Evolutionary conservation across 2,797 vertebrate species (phyloP).

Genomic region (Acropternis orthonyx): DNA sequence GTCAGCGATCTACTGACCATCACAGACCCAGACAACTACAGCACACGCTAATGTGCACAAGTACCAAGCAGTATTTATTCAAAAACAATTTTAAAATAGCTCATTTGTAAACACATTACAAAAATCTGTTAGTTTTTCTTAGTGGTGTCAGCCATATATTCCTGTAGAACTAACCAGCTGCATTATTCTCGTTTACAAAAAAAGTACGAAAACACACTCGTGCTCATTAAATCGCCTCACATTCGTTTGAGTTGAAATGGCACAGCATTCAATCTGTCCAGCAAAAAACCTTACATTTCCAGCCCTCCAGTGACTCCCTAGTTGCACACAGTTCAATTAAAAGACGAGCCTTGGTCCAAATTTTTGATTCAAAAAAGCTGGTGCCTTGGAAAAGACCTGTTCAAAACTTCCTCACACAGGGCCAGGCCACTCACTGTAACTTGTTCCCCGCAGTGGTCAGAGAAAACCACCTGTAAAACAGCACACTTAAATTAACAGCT

Average conservation of each 20-base stretch:
- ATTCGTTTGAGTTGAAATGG: neutral
- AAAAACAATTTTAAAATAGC: conserved; percentile 20
- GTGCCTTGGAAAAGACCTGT: neutral
- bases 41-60: neutral
- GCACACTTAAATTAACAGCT: neutral
- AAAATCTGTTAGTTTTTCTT: conserved; percentile 56
- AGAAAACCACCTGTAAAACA: neutral
- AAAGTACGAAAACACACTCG: neutral
- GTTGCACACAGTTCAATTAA: neutral
- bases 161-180: conserved; percentile 30
- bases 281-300: neutral
- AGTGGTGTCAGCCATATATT: conserved; percentile 55
- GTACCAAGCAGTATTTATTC: conserved; percentile 48
- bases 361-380: neutral
- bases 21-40: neutral
- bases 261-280: neutral
- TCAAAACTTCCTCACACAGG: rapidly evolving
- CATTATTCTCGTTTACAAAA: neutral
- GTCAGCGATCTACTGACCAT: neutral
- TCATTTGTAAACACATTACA: conserved; percentile 65
- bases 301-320: neutral
- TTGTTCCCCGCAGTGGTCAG: neutral
- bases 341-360: neutral
- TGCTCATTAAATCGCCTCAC: neutral
- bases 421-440: neutral